Evolutionary conservation across 2,888 invertebrate species (phyloP).

Genomic region (Drosophila nr. medialis): DNA sequence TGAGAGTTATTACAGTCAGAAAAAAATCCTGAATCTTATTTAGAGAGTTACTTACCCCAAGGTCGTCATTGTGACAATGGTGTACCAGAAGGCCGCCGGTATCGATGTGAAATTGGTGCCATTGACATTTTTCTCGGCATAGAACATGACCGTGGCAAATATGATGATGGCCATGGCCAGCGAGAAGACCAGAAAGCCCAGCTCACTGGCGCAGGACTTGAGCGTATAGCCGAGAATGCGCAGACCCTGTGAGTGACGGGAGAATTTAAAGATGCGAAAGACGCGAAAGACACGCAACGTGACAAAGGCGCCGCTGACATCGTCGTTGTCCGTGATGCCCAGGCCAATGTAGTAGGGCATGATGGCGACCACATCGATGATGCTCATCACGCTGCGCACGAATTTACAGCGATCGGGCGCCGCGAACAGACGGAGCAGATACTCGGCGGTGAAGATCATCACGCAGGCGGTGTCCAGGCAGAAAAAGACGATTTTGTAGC

Average conservation of each 20-base stretch:
- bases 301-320: conserved; percentile 99
- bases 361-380: conserved; percentile 99
- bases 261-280: conserved; percentile 99
- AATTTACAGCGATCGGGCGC: conserved; percentile 99
- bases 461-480: conserved; percentile 99
- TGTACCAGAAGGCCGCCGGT: conserved; percentile 99
- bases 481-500: conserved; percentile 99
- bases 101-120: conserved; percentile 99
- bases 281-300: conserved; percentile 99
- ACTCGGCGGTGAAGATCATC: conserved; percentile 99
- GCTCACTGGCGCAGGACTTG: conserved; percentile 99
- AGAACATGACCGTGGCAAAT: conserved; percentile 99
- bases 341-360: conserved; percentile 99
- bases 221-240: conserved; percentile 99
- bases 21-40: neutral
- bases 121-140: conserved; percentile 99
- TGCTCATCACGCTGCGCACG: conserved; percentile 98
- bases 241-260: conserved; percentile 99
- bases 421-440: conserved; percentile 96
- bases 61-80: conserved; percentile 99
- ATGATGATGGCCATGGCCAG: conserved; percentile 99
- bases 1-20: neutral
- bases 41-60: conserved; percentile 92
- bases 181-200: conserved; percentile 99
- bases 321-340: conserved; percentile 98